Evolutionary conservation across 2,113 vertebrate genomes (phyloP).

Genomic region (Urocolius indicus): DNA sequence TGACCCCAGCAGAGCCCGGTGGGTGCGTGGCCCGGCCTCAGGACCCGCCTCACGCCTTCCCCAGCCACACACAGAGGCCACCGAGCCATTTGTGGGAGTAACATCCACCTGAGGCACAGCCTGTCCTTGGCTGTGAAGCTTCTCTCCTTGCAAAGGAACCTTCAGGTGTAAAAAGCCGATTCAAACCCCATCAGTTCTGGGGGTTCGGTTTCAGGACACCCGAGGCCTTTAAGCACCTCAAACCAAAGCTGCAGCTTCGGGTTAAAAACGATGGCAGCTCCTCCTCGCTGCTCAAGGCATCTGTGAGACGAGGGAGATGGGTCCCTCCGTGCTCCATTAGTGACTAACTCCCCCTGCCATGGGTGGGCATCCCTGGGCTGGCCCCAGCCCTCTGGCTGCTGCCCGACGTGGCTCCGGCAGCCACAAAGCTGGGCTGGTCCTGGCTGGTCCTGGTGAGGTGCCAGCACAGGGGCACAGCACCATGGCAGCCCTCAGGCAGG

Average conservation of each 20-base stretch:
- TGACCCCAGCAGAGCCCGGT: neutral
- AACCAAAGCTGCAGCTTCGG: neutral
- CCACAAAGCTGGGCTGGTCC: neutral
- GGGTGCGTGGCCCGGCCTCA: no score
- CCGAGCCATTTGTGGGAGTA: neutral
- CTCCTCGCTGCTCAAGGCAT: neutral
- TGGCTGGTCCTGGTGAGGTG: no score
- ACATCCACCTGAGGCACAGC: neutral
- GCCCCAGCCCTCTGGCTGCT: neutral
- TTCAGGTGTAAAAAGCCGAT: neutral
- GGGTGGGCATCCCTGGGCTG: accelerated
- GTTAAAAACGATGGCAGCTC: neutral
- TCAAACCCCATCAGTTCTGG: neutral
- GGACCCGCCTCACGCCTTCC: neutral
- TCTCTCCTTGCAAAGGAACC: neutral
- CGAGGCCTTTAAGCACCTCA: neutral
- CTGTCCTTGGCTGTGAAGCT: neutral
- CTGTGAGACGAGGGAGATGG: accelerated
- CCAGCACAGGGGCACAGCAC: no score
- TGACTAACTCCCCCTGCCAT: neutral
- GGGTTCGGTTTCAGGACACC: neutral
- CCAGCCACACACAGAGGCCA: accelerated
- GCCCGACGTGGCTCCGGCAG: neutral
- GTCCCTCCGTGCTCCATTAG: neutral
- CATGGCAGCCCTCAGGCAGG: no score